Percentiles rank a stretch among this genome's conserved stretches.
phyloP scores from a whole-genome alignment of 2,888 invertebrate genomes.

The Callimorpha dominula region DNA sequence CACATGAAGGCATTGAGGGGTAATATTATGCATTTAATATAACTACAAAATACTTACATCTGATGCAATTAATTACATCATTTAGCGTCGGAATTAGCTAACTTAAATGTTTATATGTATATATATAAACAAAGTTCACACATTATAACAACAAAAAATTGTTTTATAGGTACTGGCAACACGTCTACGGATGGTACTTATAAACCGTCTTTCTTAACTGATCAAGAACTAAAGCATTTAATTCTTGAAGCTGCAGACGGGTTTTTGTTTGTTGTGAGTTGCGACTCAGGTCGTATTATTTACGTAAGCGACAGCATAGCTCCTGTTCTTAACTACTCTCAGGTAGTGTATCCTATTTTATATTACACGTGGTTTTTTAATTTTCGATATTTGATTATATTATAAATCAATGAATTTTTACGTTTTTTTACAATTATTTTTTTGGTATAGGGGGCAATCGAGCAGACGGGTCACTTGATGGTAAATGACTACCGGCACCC shows the following conservation, averaged over 20 bases:
- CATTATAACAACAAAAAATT: slow-evolving; percentile 7
- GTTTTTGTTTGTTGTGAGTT: slow-evolving; percentile 97
- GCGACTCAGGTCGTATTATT: slow-evolving; percentile 98
- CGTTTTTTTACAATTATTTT: no score
- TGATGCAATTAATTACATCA: background rate
- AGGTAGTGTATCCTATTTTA: slow-evolving; percentile 81
- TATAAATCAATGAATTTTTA: no score
- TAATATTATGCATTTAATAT: slow-evolving; percentile 59
- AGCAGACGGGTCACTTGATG: no score
- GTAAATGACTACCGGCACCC: no score
- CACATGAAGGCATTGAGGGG: slow-evolving; percentile 99
- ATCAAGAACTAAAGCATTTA: slow-evolving; percentile 99
- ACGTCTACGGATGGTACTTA: slow-evolving; percentile 98
- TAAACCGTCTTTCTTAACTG: slow-evolving; percentile 99
- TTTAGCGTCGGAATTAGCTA: background rate
- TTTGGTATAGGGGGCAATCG: no score
- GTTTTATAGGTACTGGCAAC: slow-evolving; percentile 94
- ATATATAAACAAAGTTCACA: background rate
- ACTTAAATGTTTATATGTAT: background rate
- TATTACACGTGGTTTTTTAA: background rate
- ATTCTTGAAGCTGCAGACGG: slow-evolving; percentile 99
- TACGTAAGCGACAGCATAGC: slow-evolving; percentile 99
- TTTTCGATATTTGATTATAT: no score
- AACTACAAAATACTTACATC: background rate
- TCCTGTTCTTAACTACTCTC: slow-evolving; percentile 98